These are phyloP conservation scores for Drosophila sproati DNA, from an alignment of 1,140 invertebrate species.

Conservation along the genomic window DNA sequence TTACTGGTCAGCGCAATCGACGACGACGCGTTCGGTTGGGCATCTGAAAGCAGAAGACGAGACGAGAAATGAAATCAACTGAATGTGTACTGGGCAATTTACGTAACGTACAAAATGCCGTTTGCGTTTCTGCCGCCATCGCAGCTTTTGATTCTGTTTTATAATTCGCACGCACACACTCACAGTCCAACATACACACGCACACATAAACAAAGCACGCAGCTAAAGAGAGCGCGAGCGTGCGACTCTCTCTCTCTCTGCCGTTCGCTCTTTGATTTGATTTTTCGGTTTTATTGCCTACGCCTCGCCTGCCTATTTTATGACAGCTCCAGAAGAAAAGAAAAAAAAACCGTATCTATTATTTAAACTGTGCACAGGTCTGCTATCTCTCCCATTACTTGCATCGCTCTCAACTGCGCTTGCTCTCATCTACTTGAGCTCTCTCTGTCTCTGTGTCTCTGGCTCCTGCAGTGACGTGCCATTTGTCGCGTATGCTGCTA, in stretches of 20 bases:
- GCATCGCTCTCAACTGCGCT: conserved; percentile 12
- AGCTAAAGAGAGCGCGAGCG: conserved; percentile 22
- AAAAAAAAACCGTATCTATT: conserved; percentile 48
- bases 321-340: conserved; percentile 31
- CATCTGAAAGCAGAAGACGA: conserved; percentile 63
- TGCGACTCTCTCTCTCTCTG: not conserved
- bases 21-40: conserved; percentile 30
- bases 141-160: conserved; percentile 82
- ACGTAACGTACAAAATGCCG: conserved; percentile 58
- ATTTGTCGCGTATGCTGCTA: conserved; percentile 50
- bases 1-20: conserved; percentile 46
- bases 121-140: conserved; percentile 51
- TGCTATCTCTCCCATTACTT: conserved; percentile 32
- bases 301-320: conserved; percentile 31
- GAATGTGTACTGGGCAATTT: conserved; percentile 36
- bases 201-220: not conserved
- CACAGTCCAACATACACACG: conserved; percentile 19
- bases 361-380: conserved; percentile 29
- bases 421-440: not conserved
- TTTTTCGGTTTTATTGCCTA: conserved; percentile 37
- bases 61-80: conserved; percentile 46
- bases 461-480: conserved; percentile 48
- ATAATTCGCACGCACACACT: conserved; percentile 63
- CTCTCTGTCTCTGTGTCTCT: not conserved
- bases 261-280: conserved; percentile 32